These are phyloP conservation scores for Semaprochilodus insignis DNA, from an alignment of 2,797 vertebrate genomes.

Conservation along the genomic window DNA sequence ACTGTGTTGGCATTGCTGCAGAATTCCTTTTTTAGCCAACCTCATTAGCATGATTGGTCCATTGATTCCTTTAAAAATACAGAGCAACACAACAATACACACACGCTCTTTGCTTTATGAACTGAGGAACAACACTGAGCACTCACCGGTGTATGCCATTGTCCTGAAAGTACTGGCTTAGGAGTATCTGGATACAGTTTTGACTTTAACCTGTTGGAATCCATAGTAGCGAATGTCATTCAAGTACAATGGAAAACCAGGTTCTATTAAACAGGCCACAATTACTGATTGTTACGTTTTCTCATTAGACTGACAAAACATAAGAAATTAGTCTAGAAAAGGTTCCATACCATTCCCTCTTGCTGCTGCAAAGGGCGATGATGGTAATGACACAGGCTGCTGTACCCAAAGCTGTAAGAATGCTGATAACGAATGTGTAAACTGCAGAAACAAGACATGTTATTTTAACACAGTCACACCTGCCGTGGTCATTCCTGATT, in stretches of 20 bases:
- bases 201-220: conserved; percentile 84
- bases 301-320: neutral
- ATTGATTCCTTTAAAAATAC: neutral
- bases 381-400: conserved; percentile 74
- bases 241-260: neutral
- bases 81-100: no score
- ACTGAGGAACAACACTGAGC: neutral
- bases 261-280: neutral
- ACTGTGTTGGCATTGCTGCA: no score
- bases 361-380: conserved; percentile 81
- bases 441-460: conserved; percentile 65
- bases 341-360: conserved; percentile 81
- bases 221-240: neutral
- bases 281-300: neutral
- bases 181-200: conserved; percentile 89
- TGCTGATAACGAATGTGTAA: conserved; percentile 72
- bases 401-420: conserved; percentile 75
- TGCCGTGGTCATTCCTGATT: neutral
- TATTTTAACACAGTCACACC: neutral
- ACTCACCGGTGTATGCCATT: conserved; percentile 59
- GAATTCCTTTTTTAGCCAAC: no score
- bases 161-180: conserved; percentile 76
- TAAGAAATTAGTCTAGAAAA: neutral
- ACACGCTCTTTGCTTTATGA: neutral
- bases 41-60: no score